Evolutionary conservation across 2,888 invertebrate genomes (phyloP).

Genomic region (Chloroclystis v-ata): DNA sequence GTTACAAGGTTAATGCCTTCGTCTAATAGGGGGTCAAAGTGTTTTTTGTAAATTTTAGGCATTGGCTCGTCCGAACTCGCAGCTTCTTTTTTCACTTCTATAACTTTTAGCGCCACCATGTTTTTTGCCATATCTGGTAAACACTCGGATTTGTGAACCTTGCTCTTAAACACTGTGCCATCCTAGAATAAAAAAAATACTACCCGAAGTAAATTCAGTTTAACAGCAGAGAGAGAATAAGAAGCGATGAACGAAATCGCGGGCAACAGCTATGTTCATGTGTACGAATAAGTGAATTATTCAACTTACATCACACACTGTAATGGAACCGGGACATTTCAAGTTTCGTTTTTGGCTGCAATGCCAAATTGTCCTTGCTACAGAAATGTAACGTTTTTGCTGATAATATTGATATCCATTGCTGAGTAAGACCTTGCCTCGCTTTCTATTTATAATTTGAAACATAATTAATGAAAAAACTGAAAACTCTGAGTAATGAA

Average conservation of each 20-base stretch:
- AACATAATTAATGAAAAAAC: constrained; percentile 21
- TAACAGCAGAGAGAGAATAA: too few species aligned
- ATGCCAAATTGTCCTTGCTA: constrained; percentile 7
- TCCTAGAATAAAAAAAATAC: too few species aligned
- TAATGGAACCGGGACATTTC: constrained; percentile 8
- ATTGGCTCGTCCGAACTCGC: constrained; percentile 5
- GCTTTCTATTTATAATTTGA: constrained; percentile 9
- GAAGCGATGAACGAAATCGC: too few species aligned
- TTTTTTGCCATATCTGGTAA: not conserved
- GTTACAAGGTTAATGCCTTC: constrained; percentile 6
- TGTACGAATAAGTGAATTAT: constrained; percentile 4
- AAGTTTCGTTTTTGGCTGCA: constrained; percentile 10
- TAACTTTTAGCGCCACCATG: constrained; percentile 5
- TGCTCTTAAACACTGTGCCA: too few species aligned
- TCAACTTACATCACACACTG: constrained; percentile 7
- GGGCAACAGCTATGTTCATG: too few species aligned
- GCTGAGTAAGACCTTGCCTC: constrained; percentile 5
- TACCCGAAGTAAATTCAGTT: too few species aligned
- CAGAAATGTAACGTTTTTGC: constrained; percentile 9
- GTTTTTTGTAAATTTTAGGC: constrained; percentile 5
- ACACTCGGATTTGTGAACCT: not conserved
- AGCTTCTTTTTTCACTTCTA: constrained; percentile 4
- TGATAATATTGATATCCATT: constrained; percentile 7
- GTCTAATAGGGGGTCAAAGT: constrained; percentile 6
- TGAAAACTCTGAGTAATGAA: too few species aligned